A percentile compares a stretch with the other conserved stretches of the same genome.
Conservation (phyloP, 2,888 invertebrate genomes). For the Embidobia sp. region DNA sequence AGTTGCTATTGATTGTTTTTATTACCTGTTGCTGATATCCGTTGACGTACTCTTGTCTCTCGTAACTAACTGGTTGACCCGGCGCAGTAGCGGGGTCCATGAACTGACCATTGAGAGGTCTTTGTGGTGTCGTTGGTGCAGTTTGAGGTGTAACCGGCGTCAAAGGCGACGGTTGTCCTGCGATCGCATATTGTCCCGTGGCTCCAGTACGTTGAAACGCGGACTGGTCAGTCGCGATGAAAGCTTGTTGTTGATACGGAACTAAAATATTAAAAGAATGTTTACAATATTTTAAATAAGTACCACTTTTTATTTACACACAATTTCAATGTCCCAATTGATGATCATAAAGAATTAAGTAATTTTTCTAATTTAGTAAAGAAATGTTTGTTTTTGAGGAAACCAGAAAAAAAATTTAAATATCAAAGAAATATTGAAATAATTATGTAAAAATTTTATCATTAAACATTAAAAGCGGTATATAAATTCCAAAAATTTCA, state of each 20-base stretch:
- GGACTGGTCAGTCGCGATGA: constrained; percentile 80
- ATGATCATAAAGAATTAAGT: no score
- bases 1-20: no score
- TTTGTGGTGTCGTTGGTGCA: constrained; percentile 75
- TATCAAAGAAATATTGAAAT: constrained; percentile 1
- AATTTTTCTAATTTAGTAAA: no score
- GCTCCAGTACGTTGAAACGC: constrained; percentile 80
- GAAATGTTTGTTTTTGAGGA: no score
- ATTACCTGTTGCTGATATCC: constrained; percentile 82
- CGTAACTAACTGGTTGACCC: constrained; percentile 78
- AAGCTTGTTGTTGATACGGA: constrained; percentile 80
- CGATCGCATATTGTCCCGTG: constrained; percentile 80
- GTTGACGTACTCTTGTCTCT: constrained; percentile 82
- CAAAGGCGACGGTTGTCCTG: constrained; percentile 79
- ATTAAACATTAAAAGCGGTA: no score
- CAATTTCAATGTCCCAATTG: no score
- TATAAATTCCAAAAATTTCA: no score
- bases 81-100: constrained; percentile 79
- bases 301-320: no score
- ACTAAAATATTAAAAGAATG: constrained; percentile 70
- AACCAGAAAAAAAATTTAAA: neutral
- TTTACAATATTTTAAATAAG: neutral
- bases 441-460: no score
- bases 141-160: constrained; percentile 76
- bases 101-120: constrained; percentile 81